Base-by-base conservation (phyloP, 2,113 vertebrate species). In the Pao palembangensis region DNA sequence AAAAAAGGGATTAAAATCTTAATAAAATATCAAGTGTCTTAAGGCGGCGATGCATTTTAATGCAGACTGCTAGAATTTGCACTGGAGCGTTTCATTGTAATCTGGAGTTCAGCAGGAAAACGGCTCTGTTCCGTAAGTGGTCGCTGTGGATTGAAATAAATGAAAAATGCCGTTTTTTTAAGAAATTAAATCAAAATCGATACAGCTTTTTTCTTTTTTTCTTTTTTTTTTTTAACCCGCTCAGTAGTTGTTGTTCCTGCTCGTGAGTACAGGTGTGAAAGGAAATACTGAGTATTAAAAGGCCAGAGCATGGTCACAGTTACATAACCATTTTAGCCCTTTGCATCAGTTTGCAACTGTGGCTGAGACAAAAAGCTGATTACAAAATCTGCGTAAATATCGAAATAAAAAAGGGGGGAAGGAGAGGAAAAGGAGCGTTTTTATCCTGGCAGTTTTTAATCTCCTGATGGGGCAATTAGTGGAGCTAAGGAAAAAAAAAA, bases 401-500 rank as follows among this genome's bases (percentile, higher is more conserved):
- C 47, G 46, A 75, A 53, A 70, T 73, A 42, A 61, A 68, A 51
- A 60, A 55, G 17, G 64, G 31, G 10, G 20, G 23, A 53, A 51
- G 60, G 70, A 61, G 78, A 53, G 73, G 71, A 23, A 81, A 74
- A 81, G 61, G 46, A 58, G 25, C 34, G 2, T 43, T 4, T 76
- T 16, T 41, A 41, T 76, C 57, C 64, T n/a, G 8, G 38, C 57
- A 25, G 73, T 49, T 41, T 34, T 56, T 83, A 57, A 65, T 61
- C 52, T 73, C 38, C 63, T 13, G 61, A 54, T 65, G 38, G 47
- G 43, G 23, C 54, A 80, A 73, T 83, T 79, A 78, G 59, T 56
- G 53, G 15, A n/a, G 78, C 64, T 70, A 79, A 75, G 79, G 63
- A 81, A 75, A 70, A 69, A 75, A 71, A 87, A 34, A 34, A 67